Conservation (phyloP, 2,797 vertebrate species). For the Danio aesculapii region DNA sequence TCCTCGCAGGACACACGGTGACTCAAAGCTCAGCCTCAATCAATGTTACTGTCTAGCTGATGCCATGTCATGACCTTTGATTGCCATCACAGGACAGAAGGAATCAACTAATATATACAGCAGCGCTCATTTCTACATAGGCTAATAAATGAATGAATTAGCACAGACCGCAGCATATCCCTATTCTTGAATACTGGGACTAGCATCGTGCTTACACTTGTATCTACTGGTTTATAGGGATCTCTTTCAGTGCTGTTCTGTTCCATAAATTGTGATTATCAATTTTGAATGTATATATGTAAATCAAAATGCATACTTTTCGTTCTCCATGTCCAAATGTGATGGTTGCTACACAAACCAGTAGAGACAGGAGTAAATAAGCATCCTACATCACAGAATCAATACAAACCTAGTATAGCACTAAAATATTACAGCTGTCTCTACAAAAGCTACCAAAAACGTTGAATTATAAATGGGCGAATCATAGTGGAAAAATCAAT, state of each 20-base stretch:
- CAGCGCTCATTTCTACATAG: neutral
- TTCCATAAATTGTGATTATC: conserved; percentile 7
- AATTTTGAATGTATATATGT: neutral
- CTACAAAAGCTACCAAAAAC: conserved; percentile 14
- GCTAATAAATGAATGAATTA: neutral
- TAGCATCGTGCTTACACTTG: conserved; percentile 67
- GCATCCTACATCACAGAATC: conserved; percentile 41
- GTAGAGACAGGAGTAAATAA: conserved; percentile 78
- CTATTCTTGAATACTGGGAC: neutral
- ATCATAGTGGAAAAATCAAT: conserved; percentile 7
- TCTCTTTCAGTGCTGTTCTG: conserved; percentile 45
- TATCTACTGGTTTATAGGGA: conserved; percentile 79
- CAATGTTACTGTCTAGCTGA: conserved; percentile 48
- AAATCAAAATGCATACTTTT: neutral
- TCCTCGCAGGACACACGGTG: conserved; percentile 34
- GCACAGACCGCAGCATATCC: neutral
- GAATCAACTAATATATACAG: conserved; percentile 32
- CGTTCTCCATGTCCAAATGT: conserved; percentile 76
- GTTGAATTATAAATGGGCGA: conserved; percentile 54
- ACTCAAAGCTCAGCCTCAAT: conserved; percentile 39
- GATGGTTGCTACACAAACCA: conserved; percentile 81
- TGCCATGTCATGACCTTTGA: conserved; percentile 29
- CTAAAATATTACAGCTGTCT: conserved; percentile 29
- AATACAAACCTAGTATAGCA: conserved; percentile 21
- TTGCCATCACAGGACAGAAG: conserved; percentile 24